phyloP scores from a whole-genome alignment of 2,113 vertebrate species.

The Poeciliopsis prolifica region DNA sequence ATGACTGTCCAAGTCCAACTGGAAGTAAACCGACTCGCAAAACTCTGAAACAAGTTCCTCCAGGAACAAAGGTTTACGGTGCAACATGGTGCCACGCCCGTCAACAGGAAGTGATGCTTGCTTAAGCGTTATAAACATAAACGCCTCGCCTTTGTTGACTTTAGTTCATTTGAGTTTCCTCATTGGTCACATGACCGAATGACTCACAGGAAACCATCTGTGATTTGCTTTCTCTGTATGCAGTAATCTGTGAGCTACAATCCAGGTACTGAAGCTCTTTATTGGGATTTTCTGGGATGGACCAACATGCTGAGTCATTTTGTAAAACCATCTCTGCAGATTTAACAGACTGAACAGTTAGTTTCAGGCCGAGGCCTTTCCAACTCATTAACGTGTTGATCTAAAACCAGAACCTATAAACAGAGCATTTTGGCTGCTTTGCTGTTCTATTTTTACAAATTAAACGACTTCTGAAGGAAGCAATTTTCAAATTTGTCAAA shows the following conservation, averaged over 20 bases:
- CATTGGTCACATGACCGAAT: background rate
- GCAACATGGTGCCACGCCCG: background rate
- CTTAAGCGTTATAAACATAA: background rate
- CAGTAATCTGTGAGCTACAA: background rate
- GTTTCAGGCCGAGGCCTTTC: background rate
- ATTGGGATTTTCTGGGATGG: background rate
- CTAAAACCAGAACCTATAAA: background rate
- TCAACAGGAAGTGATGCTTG: background rate
- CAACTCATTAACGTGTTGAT: background rate
- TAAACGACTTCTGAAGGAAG: background rate
- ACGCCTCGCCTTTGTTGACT: slow-evolving; percentile 31
- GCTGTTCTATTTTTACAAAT: background rate
- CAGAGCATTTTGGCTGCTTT: background rate
- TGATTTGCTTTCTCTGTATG: too few species aligned
- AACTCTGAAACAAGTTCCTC: background rate
- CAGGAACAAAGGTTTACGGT: background rate
- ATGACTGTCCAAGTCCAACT: background rate
- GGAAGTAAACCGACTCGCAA: background rate
- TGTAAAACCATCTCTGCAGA: background rate
- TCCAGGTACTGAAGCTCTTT: background rate
- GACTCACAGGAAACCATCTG: background rate
- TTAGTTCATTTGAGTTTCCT: slow-evolving; percentile 20
- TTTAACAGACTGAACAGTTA: background rate
- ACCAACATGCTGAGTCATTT: background rate
- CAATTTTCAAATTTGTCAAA: too few species aligned